Base-by-base conservation (phyloP, 2,797 vertebrate species). In the Alauda arvensis region DNA sequence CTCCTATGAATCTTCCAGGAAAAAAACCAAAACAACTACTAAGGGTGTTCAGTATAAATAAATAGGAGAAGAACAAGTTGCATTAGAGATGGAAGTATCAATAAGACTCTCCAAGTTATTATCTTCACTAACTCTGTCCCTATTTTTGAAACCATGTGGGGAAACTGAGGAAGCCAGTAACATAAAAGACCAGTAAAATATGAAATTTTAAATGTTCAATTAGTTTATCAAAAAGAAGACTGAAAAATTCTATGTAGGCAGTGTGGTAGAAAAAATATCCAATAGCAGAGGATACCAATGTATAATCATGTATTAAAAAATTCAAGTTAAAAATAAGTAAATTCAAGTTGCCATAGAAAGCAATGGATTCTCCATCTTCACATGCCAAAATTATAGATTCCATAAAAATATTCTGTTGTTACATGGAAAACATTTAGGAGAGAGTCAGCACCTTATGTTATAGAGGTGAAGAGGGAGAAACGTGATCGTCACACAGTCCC, bases 401-500 rank as follows among this genome's bases (percentile, higher is more conserved):
- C 12, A 11, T 69, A 43, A 79, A 90, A 48, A 52, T 67, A 60
- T 48, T 59, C 31, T 56, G 7, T 31, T 56, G 3, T 65, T 65
- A 66, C 12, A 31, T 3, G 24, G 20, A 11, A 79, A 87, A 40
- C 23, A 29, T 33, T 29, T 45, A 6, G 7, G 24, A 77, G 12
- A 79, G 31, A 48, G 18, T 48, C 33, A 57, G 40, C 10, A 59
- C 5, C 5, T 69, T 59, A 11, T 43, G 12, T 40, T 56, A 46
- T 1, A 37, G 33, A 19, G 19, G 25, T 28, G 19, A 29, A 53
- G 21, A 9, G 12, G 11, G 11, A 83, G 17, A 20, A 75, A 68
- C 0, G 3, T 15, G 33, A 48, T 33, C 6, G 5, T 43, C 1
- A 1, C 20, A 3, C 14, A n/a, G 24, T 19, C 6, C 6, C 18